Base-by-base conservation (phyloP, 2,113 vertebrate species). In the Bubo scandiacus region DNA sequence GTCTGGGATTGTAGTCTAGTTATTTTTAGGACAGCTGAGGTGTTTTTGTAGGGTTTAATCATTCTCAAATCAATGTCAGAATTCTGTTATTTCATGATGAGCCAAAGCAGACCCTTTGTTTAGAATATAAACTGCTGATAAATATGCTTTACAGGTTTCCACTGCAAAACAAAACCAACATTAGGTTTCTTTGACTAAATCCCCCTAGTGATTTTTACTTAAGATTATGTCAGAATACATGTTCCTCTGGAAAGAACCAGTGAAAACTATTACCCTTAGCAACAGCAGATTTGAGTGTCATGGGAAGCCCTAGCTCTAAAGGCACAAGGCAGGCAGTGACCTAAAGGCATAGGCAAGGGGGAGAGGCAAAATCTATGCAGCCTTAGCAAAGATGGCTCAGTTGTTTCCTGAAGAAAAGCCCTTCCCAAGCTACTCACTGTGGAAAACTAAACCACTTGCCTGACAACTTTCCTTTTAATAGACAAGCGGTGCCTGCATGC, bases 1-100 rank as follows among this genome's bases (percentile, higher is more conserved):
- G 18, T 29, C 51, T 95, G 66, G 38, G 32, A 29, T 96, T 95
- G 47, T 94, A 96, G 87, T 93, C 94, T 90, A 67, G 68, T 85
- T 40, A 47, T 4, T 65, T 91, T 36, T 79, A 73, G 40, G n/a
- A 66, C 29, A 78, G 19, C 59, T 81, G 59, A 91, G 21, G 6
- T 75, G 8, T 80, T 85, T 86, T 85, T 85, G 26, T 36, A 7
- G 7, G 15, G 14, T 58, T 84, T 59, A 72, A 6, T 88, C 14
- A 43, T 79, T 91, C 26, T 62, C 67, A 62, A 26, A 74, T 86
- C 43, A 89, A 4, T 58, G 29, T 47, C 40, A 70, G 66, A 65
- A 42, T 68, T 57, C 51, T 2, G 0, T 71, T 73, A 52, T 36
- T 89, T 70, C 15, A 1, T 63, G 65, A 68, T 45, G 49, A 79